Percentiles rank a stretch among this genome's conserved stretches.
These are phyloP conservation scores for Hemichromis elongatus DNA, from an alignment of 2,113 vertebrate species.

Conservation along the genomic window DNA sequence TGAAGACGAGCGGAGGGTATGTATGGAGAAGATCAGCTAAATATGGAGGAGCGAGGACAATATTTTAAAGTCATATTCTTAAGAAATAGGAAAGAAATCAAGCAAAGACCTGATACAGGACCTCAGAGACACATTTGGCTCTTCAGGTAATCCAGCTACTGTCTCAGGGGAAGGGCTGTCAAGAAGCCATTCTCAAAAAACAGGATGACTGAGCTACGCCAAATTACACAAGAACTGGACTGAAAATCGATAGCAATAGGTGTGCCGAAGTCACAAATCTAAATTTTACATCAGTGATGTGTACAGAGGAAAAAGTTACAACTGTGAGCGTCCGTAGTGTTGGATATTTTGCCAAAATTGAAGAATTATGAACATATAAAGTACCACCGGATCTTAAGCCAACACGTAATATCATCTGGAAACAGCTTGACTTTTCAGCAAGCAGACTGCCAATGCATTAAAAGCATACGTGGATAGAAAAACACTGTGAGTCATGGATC, in stretches of 20 bases:
- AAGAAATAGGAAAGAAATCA: rapidly evolving
- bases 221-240: neutral
- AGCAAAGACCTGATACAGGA: neutral
- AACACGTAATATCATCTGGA: neutral
- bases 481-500: neutral
- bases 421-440: neutral
- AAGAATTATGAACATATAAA: neutral
- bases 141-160: neutral
- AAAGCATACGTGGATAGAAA: neutral
- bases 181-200: neutral
- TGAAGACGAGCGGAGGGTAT: too few species aligned
- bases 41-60: too few species aligned
- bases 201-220: neutral
- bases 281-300: neutral
- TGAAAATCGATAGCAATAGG: neutral
- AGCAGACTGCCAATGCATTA: neutral
- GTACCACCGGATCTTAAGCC: neutral
- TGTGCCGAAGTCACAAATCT: neutral
- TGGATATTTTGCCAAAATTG: neutral
- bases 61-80: neutral
- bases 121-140: neutral
- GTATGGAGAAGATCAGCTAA: too few species aligned
- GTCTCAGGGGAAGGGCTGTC: neutral
- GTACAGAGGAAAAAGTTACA: neutral
- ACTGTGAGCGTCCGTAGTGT: neutral